Conservation (phyloP, 2,797 vertebrate genomes). For the Mus minutoides region DNA sequence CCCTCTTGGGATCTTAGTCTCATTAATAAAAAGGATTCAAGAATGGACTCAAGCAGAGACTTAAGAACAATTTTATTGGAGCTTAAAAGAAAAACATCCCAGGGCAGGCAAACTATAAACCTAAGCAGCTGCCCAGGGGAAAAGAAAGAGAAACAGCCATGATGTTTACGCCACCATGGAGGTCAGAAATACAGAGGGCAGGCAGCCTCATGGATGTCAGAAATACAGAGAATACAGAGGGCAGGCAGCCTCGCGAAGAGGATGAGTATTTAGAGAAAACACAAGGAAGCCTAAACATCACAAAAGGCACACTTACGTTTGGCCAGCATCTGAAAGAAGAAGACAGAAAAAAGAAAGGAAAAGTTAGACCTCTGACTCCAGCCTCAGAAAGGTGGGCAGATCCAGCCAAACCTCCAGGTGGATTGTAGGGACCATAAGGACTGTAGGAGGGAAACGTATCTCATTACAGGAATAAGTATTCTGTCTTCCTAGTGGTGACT, state of each 20-base stretch:
- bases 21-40: background rate
- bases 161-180: background rate
- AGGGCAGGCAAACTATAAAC: background rate
- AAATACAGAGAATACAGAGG: no score
- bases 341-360: background rate
- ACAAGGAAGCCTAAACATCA: background rate
- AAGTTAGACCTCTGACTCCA: background rate
- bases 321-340: background rate
- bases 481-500: background rate
- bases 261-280: background rate
- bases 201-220: background rate
- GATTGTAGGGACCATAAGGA: background rate
- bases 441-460: background rate
- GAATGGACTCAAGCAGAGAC: background rate
- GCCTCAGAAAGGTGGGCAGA: background rate
- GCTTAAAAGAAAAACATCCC: background rate
- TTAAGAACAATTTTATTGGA: background rate
- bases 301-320: background rate
- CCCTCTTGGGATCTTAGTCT: background rate
- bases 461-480: background rate
- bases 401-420: background rate
- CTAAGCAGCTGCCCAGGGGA: background rate
- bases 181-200: background rate
- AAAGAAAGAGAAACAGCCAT: no score
- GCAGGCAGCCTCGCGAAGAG: background rate